Evolutionary conservation across 1,140 invertebrate genomes (phyloP).

Genomic region (Lucilia cuprina): DNA sequence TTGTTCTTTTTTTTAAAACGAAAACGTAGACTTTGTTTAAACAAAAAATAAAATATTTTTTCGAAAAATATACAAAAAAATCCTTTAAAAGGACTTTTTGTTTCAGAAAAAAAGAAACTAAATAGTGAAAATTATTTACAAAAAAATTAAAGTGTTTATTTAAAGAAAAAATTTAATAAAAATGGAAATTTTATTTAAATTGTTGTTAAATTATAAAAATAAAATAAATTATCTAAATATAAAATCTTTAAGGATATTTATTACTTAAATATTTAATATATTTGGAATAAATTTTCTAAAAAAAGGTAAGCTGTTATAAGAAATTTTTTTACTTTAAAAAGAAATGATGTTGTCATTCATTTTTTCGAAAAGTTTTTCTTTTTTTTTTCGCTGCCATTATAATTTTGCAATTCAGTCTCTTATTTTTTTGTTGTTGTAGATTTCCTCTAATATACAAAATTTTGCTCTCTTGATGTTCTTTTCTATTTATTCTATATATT

Average conservation of each 20-base stretch:
- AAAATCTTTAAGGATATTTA: too few relatives aligned
- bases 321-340: neutral
- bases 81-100: neutral
- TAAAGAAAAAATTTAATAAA: too few relatives aligned
- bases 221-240: too few relatives aligned
- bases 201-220: too few relatives aligned
- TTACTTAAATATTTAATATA: too few relatives aligned
- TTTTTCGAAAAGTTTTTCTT: neutral
- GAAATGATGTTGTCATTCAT: neutral
- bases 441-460: neutral
- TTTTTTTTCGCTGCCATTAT: neutral
- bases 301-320: too few relatives aligned
- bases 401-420: neutral
- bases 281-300: too few relatives aligned
- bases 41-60: neutral
- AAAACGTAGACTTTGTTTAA: neutral
- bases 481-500: neutral
- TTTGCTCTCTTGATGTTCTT: neutral
- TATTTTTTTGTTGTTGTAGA: neutral
- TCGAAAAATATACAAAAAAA: neutral
- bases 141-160: too few relatives aligned
- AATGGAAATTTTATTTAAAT: too few relatives aligned
- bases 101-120: neutral
- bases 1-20: neutral
- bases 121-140: too few relatives aligned